These are phyloP conservation scores for Trichomycterus rosablanca DNA, from an alignment of 2,113 vertebrate genomes.

Conservation along the genomic window DNA sequence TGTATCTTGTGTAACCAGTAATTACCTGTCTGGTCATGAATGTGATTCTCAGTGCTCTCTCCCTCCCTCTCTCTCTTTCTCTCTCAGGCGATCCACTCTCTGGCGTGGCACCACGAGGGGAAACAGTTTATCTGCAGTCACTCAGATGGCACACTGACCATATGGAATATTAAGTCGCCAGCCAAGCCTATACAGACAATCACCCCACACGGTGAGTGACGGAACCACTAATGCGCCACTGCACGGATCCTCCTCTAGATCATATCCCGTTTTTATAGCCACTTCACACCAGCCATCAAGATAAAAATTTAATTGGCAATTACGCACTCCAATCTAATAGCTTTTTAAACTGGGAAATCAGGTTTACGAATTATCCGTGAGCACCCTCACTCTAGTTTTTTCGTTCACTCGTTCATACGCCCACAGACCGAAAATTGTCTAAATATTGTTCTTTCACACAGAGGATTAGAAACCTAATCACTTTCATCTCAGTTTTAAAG, in stretches of 20 bases:
- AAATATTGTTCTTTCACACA: no score
- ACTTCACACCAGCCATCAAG: not conserved
- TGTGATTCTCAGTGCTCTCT: no score
- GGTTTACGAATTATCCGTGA: slow-evolving; percentile 12
- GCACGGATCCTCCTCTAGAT: not conserved
- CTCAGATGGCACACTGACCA: slow-evolving; percentile 95
- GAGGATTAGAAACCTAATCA: no score
- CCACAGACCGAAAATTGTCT: no score
- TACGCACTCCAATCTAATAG: not conserved
- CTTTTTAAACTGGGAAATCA: not conserved
- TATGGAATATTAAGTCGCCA: slow-evolving; percentile 93
- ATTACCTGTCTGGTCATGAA: no score
- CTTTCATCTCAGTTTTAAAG: slow-evolving; percentile 21
- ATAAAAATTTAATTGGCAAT: not conserved
- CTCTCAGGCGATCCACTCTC: slow-evolving; percentile 92
- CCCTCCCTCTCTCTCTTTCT: slow-evolving; percentile 16
- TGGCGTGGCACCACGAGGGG: slow-evolving; percentile 98
- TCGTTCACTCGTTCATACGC: no score
- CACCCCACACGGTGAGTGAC: slow-evolving; percentile 90
- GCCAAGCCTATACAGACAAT: slow-evolving; percentile 92
- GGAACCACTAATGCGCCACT: not conserved
- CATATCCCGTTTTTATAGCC: not conserved
- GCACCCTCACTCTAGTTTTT: no score
- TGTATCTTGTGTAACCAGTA: no score
- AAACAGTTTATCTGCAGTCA: slow-evolving; percentile 99